Conservation (phyloP, 1,140 invertebrate genomes). For the Calosoma granatense region DNA sequence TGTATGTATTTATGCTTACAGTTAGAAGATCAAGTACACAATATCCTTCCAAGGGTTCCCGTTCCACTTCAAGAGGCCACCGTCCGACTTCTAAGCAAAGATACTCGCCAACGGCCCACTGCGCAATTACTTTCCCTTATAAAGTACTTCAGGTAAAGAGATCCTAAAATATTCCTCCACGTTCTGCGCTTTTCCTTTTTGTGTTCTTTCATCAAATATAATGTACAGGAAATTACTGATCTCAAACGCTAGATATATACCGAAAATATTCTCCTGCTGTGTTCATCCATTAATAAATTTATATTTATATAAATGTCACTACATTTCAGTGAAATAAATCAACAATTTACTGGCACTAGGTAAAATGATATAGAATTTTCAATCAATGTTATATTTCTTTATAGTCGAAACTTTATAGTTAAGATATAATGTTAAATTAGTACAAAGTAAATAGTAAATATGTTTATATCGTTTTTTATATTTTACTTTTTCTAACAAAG, state of each 20-base stretch:
- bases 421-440: too few relatives aligned
- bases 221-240: not conserved
- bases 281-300: too few relatives aligned
- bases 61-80: conserved; percentile 79
- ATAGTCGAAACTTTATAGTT: too few relatives aligned
- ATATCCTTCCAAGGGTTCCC: conserved; percentile 68
- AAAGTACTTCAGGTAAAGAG: conserved; percentile 69
- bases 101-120: conserved; percentile 70
- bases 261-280: not conserved
- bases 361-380: not conserved
- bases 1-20: conserved; percentile 38
- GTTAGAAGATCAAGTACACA: conserved; percentile 70
- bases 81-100: conserved; percentile 67
- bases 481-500: too few relatives aligned
- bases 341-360: too few relatives aligned
- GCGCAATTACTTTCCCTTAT: conserved; percentile 78
- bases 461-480: too few relatives aligned
- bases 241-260: not conserved
- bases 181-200: too few relatives aligned
- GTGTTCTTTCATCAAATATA: not conserved
- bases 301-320: too few relatives aligned
- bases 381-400: not conserved
- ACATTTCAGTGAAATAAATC: too few relatives aligned
- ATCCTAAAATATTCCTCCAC: not conserved
- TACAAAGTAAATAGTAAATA: too few relatives aligned